These are phyloP conservation scores for Tretioscincus oriximinensis DNA, from an alignment of 2,113 vertebrate species.

Conservation along the genomic window DNA sequence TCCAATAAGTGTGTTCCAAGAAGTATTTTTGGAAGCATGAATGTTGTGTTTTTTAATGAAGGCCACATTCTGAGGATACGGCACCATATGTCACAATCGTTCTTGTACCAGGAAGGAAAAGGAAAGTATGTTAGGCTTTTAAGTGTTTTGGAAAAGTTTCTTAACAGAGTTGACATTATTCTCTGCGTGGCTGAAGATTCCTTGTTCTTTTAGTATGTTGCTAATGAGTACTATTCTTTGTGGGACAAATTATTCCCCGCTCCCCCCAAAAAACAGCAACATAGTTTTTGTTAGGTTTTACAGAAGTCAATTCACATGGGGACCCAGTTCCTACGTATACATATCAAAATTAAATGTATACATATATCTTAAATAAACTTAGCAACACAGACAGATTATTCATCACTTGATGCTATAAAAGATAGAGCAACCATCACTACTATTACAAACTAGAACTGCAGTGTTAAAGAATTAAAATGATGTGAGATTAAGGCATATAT, in stretches of 20 bases:
- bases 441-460: not conserved
- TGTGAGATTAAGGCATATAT: no score
- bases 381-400: slow-evolving; percentile 5
- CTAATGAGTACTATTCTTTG: slow-evolving; percentile 46
- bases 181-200: slow-evolving; percentile 54
- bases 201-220: slow-evolving; percentile 56
- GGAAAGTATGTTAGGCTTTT: slow-evolving; percentile 73
- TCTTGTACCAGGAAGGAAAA: slow-evolving; percentile 61
- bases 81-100: slow-evolving; percentile 61
- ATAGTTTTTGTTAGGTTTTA: no score
- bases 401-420: slow-evolving; percentile 14
- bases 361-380: no score
- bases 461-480: not conserved
- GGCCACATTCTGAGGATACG: slow-evolving; percentile 70
- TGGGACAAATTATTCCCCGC: slow-evolving; percentile 35
- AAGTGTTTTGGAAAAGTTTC: slow-evolving; percentile 66
- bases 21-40: slow-evolving; percentile 68
- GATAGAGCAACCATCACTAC: not conserved
- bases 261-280: not conserved
- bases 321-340: no score
- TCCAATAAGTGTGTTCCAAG: slow-evolving; percentile 55
- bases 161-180: slow-evolving; percentile 63
- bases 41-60: slow-evolving; percentile 72
- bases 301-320: no score
- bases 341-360: no score